phyloP scores from a whole-genome alignment of 1,140 invertebrate genomes.

The Trichonephila clavipes region DNA sequence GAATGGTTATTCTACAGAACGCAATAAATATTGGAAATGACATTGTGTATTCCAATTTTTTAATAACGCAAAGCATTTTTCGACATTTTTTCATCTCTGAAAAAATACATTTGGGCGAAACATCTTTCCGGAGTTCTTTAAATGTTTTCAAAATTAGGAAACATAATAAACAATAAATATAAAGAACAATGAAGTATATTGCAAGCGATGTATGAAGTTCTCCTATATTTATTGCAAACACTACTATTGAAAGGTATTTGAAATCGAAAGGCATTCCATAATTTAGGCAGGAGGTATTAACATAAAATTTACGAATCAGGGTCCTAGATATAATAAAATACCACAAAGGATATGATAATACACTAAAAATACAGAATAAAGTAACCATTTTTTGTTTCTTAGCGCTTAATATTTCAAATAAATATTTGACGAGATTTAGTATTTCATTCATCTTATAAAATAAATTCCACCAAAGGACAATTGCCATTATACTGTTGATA shows the following conservation, averaged over 20 bases:
- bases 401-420: not conserved
- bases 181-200: not conserved
- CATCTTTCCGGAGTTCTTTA: not conserved
- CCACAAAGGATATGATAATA: not conserved
- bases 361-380: not conserved
- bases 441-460: not conserved
- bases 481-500: not conserved
- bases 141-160: not conserved
- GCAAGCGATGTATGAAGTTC: not conserved
- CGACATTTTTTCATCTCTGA: not conserved
- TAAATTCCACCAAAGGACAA: not conserved
- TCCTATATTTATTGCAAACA: not conserved
- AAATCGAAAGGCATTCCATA: not conserved
- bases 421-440: not conserved
- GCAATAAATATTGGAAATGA: not conserved
- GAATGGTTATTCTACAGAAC: not conserved
- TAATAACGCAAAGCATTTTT: not conserved
- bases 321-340: not conserved
- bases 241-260: not conserved
- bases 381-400: not conserved
- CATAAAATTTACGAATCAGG: not conserved
- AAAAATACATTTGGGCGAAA: not conserved
- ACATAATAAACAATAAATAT: not conserved
- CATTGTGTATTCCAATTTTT: not conserved
- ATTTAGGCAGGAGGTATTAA: not conserved